Evolutionary conservation across 2,888 invertebrate species (phyloP).

Genomic region (Tetheella fluctuosa): DNA sequence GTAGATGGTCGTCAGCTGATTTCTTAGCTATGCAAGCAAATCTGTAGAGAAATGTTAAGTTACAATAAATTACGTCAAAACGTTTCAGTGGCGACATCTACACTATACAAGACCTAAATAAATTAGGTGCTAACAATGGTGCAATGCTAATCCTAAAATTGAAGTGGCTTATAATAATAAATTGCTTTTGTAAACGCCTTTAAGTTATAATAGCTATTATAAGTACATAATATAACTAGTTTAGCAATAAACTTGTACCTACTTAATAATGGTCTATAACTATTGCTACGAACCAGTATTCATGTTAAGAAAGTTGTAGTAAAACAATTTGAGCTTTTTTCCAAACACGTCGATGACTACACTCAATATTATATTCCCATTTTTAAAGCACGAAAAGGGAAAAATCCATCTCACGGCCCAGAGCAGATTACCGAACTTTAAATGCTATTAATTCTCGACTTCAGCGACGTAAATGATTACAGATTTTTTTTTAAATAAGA

Average conservation of each 20-base stretch:
- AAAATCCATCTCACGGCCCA: too few relatives aligned
- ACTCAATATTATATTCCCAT: too few relatives aligned
- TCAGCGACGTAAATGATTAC: too few relatives aligned
- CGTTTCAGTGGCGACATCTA: slow-evolving; percentile 7
- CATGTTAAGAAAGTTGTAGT: neutral
- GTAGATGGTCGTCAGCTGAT: neutral
- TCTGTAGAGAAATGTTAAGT: neutral
- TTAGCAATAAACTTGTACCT: slow-evolving; percentile 5
- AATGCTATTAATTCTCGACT: too few relatives aligned
- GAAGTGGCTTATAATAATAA: neutral
- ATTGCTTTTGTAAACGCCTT: slow-evolving; percentile 8
- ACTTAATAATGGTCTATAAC: neutral
- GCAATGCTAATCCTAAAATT: slow-evolving; percentile 7
- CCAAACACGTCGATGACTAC: too few relatives aligned
- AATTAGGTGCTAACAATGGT: slow-evolving; percentile 9
- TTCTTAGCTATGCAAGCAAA: neutral
- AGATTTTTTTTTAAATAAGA: too few relatives aligned
- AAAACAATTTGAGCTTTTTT: neutral
- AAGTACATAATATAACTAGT: slow-evolving; percentile 1
- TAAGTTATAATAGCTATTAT: slow-evolving; percentile 2
- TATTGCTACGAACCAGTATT: neutral
- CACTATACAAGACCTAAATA: neutral
- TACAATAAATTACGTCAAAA: neutral
- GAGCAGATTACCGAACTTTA: too few relatives aligned
- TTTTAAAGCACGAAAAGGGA: too few relatives aligned